Conservation (phyloP, 2,888 invertebrate genomes). For the Gandaritis pyraliata region DNA sequence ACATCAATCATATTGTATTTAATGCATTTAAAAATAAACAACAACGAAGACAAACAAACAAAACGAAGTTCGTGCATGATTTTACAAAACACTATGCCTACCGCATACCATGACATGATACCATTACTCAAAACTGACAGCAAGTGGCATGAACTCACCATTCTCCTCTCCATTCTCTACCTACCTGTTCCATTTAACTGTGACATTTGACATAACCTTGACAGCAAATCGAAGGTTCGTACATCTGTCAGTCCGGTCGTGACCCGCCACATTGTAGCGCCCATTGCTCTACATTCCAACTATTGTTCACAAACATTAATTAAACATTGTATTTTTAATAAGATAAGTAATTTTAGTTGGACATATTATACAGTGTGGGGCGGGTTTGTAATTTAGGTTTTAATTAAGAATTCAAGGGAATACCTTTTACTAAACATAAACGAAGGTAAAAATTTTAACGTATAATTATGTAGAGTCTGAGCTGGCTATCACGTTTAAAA, state of each 20-base stretch:
- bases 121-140: slow-evolving; percentile 29
- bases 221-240: slow-evolving; percentile 53
- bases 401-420: slow-evolving; percentile 54
- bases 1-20: no score
- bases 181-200: slow-evolving; percentile 52
- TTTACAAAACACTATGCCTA: neutral
- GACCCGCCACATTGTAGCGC: slow-evolving; percentile 52
- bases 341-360: slow-evolving; percentile 28
- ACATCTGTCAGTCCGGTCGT: slow-evolving; percentile 54
- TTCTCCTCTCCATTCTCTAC: no score
- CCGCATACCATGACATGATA: slow-evolving; percentile 3
- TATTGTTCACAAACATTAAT: slow-evolving; percentile 53
- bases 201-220: slow-evolving; percentile 66
- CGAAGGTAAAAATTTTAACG: slow-evolving; percentile 5
- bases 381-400: slow-evolving; percentile 44
- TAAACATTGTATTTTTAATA: slow-evolving; percentile 45
- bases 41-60: neutral
- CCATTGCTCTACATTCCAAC: slow-evolving; percentile 61
- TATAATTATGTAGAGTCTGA: slow-evolving; percentile 4
- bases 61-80: no score
- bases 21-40: neutral
- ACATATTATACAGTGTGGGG: slow-evolving; percentile 37
- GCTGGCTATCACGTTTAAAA: neutral
- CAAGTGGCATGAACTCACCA: slow-evolving; percentile 24
- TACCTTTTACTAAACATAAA: slow-evolving; percentile 13